These are phyloP conservation scores for Lasioglossum calceatum DNA, from an alignment of 2,888 invertebrate species.

Conservation along the genomic window DNA sequence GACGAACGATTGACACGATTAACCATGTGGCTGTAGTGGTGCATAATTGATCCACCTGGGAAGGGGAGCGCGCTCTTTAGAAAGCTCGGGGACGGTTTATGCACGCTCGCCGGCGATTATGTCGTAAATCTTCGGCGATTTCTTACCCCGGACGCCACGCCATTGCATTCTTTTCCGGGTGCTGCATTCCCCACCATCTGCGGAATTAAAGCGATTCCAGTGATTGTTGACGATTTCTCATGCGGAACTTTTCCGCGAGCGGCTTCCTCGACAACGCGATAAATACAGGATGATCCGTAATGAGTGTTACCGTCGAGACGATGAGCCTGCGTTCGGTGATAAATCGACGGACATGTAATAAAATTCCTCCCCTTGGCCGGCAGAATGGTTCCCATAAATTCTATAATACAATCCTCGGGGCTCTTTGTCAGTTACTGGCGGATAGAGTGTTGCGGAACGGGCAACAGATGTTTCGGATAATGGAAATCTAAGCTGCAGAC, in stretches of 20 bases:
- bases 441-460: neutral
- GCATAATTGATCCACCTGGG: conserved; percentile 51
- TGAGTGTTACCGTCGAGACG: conserved; percentile 5
- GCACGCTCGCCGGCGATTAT: conserved; percentile 63
- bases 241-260: neutral
- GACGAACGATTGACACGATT: neutral
- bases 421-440: neutral
- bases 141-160: neutral
- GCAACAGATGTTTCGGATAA: conserved; percentile 9
- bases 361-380: neutral
- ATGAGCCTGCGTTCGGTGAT: neutral
- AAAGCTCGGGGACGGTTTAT: conserved; percentile 45
- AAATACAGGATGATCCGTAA: conserved; percentile 15
- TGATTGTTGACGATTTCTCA: conserved; percentile 31
- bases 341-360: conserved; percentile 13
- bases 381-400: conserved; percentile 9
- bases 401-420: neutral
- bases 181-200: conserved; percentile 2
- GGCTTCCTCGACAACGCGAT: conserved; percentile 24
- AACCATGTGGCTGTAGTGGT: neutral
- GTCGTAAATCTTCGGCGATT: conserved; percentile 64
- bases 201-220: conserved; percentile 41
- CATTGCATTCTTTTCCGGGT: neutral
- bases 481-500: conserved; percentile 5
- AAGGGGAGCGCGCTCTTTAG: conserved; percentile 22